Percentiles rank a stretch among this genome's conserved stretches.
Conservation (phyloP, 2,797 vertebrate genomes). For the Oryzias dopingdopingensis region DNA sequence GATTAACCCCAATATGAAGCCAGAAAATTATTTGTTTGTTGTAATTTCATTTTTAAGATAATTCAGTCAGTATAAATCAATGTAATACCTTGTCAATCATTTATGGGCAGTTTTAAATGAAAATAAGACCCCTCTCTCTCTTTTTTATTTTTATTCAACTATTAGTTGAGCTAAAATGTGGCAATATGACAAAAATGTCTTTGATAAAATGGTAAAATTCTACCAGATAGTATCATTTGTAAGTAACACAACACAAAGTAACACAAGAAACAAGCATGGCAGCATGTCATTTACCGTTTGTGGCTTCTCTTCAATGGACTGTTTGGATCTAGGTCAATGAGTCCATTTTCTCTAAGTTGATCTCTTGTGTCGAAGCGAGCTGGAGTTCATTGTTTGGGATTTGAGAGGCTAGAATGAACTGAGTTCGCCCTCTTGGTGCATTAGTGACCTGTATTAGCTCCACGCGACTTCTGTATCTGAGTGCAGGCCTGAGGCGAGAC, state of each 20-base stretch:
- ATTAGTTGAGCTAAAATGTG: too few relatives aligned
- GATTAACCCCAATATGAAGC: too few relatives aligned
- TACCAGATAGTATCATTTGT: constrained; percentile 3
- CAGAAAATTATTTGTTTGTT: too few relatives aligned
- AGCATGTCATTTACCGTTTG: constrained; percentile 17
- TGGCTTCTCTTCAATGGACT: constrained; percentile 23
- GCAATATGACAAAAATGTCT: background rate
- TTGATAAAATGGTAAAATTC: too few relatives aligned
- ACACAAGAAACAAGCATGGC: constrained; percentile 22
- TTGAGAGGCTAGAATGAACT: constrained; percentile 54
- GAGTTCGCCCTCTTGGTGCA: constrained; percentile 48
- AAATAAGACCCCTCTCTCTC: background rate
- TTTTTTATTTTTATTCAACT: background rate
- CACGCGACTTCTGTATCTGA: constrained; percentile 63
- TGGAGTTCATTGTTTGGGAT: constrained; percentile 51
- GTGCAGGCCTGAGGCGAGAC: constrained; percentile 61
- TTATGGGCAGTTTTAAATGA: background rate
- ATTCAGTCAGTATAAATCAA: too few relatives aligned
- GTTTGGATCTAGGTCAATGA: constrained; percentile 68
- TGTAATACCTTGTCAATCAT: too few relatives aligned
- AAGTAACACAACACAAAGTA: constrained; percentile 2
- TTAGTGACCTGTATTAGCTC: constrained; percentile 72
- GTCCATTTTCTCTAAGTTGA: constrained; percentile 58
- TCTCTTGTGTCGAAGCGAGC: constrained; percentile 43
- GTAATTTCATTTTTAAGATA: too few relatives aligned